Evolutionary conservation across 2,888 invertebrate species (phyloP), one percentile per base, ranked within the genome.

Genomic region (Athripsodes cinereus): DNA sequence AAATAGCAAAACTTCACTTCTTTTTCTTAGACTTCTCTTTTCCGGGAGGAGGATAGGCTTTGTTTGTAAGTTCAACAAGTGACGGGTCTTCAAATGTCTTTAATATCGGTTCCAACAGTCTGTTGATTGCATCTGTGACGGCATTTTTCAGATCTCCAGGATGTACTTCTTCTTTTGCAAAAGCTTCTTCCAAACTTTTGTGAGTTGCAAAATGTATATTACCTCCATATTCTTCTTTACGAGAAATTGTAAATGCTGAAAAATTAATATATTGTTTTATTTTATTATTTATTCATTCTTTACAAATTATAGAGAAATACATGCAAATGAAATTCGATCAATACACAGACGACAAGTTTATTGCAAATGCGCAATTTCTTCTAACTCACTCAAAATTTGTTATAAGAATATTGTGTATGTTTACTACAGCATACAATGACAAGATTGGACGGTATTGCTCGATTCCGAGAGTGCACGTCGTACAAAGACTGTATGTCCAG

Each of bases 91-190:
- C 86, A 69, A 98, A 96, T 66, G 84, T 82, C 71, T 90, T 86
- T 65, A 96, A 84, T 66, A 99, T 89, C 16, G 97, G 96, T 59
- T 88, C 90, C 65, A 98, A 74, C 40, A 98, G 78, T 68, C 80
- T 82, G 74, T 97, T 97, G 19, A 99, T 87, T 67, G 88, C 88
- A 61, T 77, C 72, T 72, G 92, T 93, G 6, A 92, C 92, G 18
- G 91, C 84, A 34, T 77, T 79, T 75, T 99, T 99, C 65, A 99
- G 79, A 77, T 98, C 97, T 16, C 87, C 96, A 20, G 98, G 97
- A 78, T 97, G 96, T 55, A 98, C 77, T 66, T 87, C 85, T 70
- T 90, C 79, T 60, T 86, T 86, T 0, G 86, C 87, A 78, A 92
- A 98, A 62, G 89, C 87, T 66, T 78, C 74, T 77, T 97, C 93